Percentiles rank a stretch among this genome's conserved stretches.
Evolutionary conservation across 2,888 invertebrate species (phyloP).

Genomic region (Drosophila macrospina): DNA sequence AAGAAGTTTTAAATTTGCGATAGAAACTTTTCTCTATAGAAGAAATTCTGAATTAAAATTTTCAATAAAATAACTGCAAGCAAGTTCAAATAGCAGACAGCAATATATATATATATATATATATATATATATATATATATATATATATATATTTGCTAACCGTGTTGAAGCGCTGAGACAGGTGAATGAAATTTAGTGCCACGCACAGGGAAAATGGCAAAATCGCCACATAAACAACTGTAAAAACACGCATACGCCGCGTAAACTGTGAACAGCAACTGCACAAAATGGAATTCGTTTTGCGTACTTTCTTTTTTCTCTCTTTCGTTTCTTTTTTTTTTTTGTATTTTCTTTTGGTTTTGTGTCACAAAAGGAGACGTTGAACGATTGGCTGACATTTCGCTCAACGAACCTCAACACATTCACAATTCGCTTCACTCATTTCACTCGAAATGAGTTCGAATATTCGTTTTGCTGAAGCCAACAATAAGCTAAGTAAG

Average conservation of each 20-base stretch:
- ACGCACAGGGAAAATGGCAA: background rate
- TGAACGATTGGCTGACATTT: slow-evolving; percentile 72
- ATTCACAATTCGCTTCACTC: slow-evolving; percentile 35
- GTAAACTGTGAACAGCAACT: slow-evolving; percentile 19
- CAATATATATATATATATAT: too few relatives aligned
- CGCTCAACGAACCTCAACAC: slow-evolving; percentile 52
- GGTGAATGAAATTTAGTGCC: background rate
- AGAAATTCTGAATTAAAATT: too few relatives aligned
- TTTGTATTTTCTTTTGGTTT: too few relatives aligned
- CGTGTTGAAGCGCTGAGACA: too few relatives aligned
- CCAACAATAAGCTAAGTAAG: slow-evolving; percentile 40
- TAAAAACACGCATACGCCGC: slow-evolving; percentile 51
- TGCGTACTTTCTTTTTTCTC: too few relatives aligned
- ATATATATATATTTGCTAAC: too few relatives aligned
- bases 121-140: too few relatives aligned
- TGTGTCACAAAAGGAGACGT: slow-evolving; percentile 26
- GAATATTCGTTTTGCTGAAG: slow-evolving; percentile 29
- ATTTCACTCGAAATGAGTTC: slow-evolving; percentile 53
- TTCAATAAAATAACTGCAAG: too few relatives aligned
- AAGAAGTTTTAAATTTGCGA: too few relatives aligned
- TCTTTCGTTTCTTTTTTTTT: too few relatives aligned
- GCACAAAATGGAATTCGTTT: slow-evolving; percentile 27
- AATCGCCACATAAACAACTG: background rate
- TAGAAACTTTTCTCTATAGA: too few relatives aligned
- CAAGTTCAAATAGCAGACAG: too few relatives aligned